Conservation (phyloP, 2,797 vertebrate species). For the Paedocypris micromegethes region DNA sequence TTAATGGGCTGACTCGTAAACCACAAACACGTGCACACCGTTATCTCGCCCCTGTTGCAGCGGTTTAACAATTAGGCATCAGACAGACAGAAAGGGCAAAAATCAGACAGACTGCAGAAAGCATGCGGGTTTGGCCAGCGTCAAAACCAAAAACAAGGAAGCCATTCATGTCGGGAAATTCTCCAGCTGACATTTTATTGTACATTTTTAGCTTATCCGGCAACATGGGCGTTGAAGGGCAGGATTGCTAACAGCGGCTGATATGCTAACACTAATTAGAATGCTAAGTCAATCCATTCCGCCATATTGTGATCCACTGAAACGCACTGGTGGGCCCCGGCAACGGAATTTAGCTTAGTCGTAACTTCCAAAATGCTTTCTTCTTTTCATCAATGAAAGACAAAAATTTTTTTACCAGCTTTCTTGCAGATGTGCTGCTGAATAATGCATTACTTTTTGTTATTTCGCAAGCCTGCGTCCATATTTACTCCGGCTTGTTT, state of each 20-base stretch:
- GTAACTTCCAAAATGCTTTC: not conserved
- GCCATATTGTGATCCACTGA: conserved; percentile 53
- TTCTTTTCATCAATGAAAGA: not conserved
- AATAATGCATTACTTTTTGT: too few species aligned
- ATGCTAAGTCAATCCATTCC: conserved; percentile 53
- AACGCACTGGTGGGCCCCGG: conserved; percentile 45
- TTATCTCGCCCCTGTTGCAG: conserved; percentile 28
- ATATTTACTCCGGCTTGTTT: not conserved
- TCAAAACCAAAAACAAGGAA: not conserved
- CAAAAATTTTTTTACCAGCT: not conserved
- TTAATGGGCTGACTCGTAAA: conserved; percentile 41
- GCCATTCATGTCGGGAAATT: not conserved
- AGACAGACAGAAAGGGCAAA: conserved; percentile 4
- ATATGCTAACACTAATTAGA: conserved; percentile 4
- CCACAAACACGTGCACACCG: conserved; percentile 47
- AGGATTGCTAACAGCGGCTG: conserved; percentile 6
- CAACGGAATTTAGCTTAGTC: conserved; percentile 35
- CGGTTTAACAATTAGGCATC: conserved; percentile 23
- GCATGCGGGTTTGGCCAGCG: conserved; percentile 5
- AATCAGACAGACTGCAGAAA: conserved; percentile 5
- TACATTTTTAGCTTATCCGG: not conserved
- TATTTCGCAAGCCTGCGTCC: too few species aligned
- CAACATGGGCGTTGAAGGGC: not conserved
- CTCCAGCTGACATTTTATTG: not conserved
- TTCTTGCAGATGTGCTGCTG: too few species aligned